Base-by-base conservation (phyloP, 2,797 vertebrate species). In the Macropodus opercularis region DNA sequence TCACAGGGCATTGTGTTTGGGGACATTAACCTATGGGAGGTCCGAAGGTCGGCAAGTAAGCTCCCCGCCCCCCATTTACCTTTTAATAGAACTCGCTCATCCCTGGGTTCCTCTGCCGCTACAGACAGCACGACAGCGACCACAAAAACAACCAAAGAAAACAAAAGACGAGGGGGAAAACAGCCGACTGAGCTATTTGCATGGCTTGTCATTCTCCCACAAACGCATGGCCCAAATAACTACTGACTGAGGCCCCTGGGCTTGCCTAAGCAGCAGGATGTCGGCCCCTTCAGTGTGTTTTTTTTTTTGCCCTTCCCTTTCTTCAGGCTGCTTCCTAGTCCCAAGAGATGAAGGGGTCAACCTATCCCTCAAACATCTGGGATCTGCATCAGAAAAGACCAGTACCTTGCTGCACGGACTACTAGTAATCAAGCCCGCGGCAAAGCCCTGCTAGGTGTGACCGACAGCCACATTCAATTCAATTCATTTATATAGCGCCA, bases 21-120 rank as follows among this genome's bases (percentile, higher is more conserved):
- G 92, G 89, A 93, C 88, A 93, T 91, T 93, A 92, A 92, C 92
- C 91, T 77, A 65, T 81, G 85, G 91, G 93, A 91, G 90, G 89
- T 87, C 85, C 90, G 87, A 71, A 83, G 91, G 83, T 84, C 90
- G 92, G 92, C 89, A 91, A 89, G 87, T 86, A 79, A 85, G 81
- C 82, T 66, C 75, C 87, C 70, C n/a, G 60, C 43, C 83, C 85
- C 82, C 67, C 75, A 11, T 72, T 63, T 47, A 68, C 54, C 69
- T 77, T 88, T 79, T 80, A 56, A 38, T 71, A 44, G 42, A 75
- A 69, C 56, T 63, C 60, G 63, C 87, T 84, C 82, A 78, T 72
- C 79, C 76, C 75, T 34, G 85, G 80, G 73, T 84, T 87, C 81
- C 87, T 81, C 72, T 56, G 60, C 80, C 80, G 74, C 62, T 60